Evolutionary conservation across 2,888 invertebrate genomes (phyloP), one percentile per base, ranked within the genome.

Genomic region (Timema cristinae): DNA sequence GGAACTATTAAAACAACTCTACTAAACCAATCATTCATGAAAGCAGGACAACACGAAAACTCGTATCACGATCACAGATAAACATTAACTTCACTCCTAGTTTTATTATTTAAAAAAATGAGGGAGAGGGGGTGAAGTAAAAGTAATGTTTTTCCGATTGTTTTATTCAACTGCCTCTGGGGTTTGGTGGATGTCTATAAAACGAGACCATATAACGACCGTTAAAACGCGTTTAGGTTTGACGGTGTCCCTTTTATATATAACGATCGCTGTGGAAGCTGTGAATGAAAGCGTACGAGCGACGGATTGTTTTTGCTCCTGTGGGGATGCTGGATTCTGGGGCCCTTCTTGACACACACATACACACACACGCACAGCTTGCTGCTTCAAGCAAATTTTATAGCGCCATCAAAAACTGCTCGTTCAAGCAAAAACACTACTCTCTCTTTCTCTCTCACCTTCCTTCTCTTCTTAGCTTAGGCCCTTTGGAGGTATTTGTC

Each of bases 141-240:
- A 32, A 32, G 32, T 32, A 32, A 32, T 32, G 32, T 32, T 32
- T 32, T 32, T 32, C 32, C 63, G 63, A 63, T 63, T 63, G 63
- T 63, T 63, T 63, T 63, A 63, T 63, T 63, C 63, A 63, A 32
- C 63, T 47, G 47, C 6, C 11, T 7, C 47, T 9, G 63, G 13
- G 9, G 54, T n/a, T 32, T 13, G 9, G 63, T 47, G 32, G 32
- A 32, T 32, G 63, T 8, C 63, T 48, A 63, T 63, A 63, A 63
- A 63, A 63, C 63, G 63, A 13, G 32, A 48, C 63, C 63, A 48
- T 63, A 63, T 63, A 63, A 63, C 16, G 63, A n/a, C 63, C 63
- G 63, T 63, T 32, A 63, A 32, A 63, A 63, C 63, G 13, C 63
- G 47, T 63, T 32, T 32, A 32, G 32, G 32, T 32, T 32, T 32